Percentiles rank a stretch among this genome's conserved stretches.
Conservation (phyloP, 37 sponge, comb jelly and placozoan species). For the Haliclona indistincta region DNA sequence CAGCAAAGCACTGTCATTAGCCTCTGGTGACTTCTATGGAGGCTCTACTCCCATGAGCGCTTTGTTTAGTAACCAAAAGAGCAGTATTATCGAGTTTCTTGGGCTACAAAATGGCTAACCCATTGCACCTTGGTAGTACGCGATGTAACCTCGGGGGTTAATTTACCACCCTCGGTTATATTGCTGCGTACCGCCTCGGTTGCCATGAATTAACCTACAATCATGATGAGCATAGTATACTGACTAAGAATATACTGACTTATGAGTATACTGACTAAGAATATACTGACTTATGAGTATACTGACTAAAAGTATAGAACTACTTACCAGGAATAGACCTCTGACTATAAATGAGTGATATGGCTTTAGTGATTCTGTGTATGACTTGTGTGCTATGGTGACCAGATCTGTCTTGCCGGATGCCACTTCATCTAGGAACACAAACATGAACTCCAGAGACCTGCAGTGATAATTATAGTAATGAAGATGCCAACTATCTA, state of each 20-base stretch:
- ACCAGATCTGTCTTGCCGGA: slow-evolving; percentile 67
- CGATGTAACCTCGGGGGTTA: too few relatives aligned
- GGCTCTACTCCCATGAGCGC: too few relatives aligned
- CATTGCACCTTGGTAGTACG: too few relatives aligned
- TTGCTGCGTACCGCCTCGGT: too few relatives aligned
- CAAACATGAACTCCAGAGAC: slow-evolving; percentile 73
- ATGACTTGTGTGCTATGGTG: slow-evolving; percentile 70
- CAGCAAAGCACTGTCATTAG: too few relatives aligned
- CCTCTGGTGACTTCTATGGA: too few relatives aligned
- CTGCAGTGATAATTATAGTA: slow-evolving; percentile 21
- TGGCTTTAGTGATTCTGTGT: slow-evolving; percentile 59
- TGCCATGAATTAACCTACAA: not conserved
- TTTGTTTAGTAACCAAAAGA: too few relatives aligned
- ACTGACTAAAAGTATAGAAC: not conserved
- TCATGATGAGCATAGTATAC: not conserved
- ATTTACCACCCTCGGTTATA: too few relatives aligned
- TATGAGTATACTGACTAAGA: not conserved
- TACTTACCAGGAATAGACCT: slow-evolving; percentile 71
- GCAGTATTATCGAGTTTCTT: too few relatives aligned
- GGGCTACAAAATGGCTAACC: too few relatives aligned
- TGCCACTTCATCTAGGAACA: slow-evolving; percentile 62
- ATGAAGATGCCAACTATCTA: not conserved
- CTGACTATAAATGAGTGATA: slow-evolving; percentile 82
- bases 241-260: not conserved
- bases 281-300: not conserved